Evolutionary conservation across 2,113 vertebrate genomes (phyloP), one percentile per base, ranked within the genome.

Genomic region (Calidris pugnax): DNA sequence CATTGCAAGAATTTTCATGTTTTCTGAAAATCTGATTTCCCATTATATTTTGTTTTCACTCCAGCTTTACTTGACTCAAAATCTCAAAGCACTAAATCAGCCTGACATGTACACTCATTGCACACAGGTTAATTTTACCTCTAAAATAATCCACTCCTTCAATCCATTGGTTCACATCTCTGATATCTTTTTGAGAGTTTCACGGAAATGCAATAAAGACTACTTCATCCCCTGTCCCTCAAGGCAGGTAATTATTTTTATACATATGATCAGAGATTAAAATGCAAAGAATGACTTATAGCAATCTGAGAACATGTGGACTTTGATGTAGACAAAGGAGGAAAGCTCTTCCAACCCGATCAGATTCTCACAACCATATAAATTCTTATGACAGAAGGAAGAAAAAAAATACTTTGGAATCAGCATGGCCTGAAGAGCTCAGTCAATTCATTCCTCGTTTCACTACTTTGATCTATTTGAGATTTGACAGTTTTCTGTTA

Each of bases 291-390:
- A 92, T 91, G 45, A 94, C 90, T 97, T 90, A 83, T 19, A 95
- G 96, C 69, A 93, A 83, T 41, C 82, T 77, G 56, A 95, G 87
- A 96, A 97, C 94, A 87, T 62, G 77, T 24, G 92, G 66, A 85
- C 98, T 98, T 98, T 98, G 98, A 98, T 98, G 97, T 96, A 56
- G 28, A 87, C 86, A 90, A 88, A 97, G 93, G 83, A 94, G 74
- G 89, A 95, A 88, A 82, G 32, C 78, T 91, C 93, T 95, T 85
- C 77, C 87, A 94, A 96, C 75, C 91, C 90, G 92, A 93, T 51
- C 62, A 89, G 73, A 91, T 79, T 94, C 93, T 88, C 63, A 91
- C 68, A 87, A 86, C 64, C 68, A 85, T 90, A 92, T 96, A 94
- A 93, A 93, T 96, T 92, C 95, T 97, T 90, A 87, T 87, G 96